Percentiles rank a stretch among this genome's conserved stretches.
Conservation (phyloP, 2,888 invertebrate species). For the Epinotia demarniana region DNA sequence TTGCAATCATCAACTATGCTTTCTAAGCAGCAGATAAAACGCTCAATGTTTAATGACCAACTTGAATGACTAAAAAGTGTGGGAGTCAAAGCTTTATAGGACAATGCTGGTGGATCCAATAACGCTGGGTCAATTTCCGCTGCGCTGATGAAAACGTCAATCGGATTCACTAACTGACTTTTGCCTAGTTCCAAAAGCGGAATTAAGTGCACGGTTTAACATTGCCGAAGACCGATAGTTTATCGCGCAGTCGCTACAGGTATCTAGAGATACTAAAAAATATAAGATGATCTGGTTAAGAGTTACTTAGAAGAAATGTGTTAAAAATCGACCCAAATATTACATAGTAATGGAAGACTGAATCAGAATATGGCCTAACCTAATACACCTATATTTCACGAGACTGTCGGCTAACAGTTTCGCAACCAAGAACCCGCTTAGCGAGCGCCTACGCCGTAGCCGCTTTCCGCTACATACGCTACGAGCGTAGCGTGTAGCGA, state of each 20-base stretch:
- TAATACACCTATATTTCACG: too few relatives aligned
- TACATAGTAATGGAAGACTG: too few relatives aligned
- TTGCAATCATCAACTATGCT: not conserved
- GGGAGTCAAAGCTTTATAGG: not conserved
- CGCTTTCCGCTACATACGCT: too few relatives aligned
- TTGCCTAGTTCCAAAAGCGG: constrained; percentile 12
- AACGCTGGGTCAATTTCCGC: constrained; percentile 55
- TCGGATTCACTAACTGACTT: constrained; percentile 42
- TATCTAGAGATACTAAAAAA: not conserved
- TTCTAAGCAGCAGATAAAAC: not conserved
- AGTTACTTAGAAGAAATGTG: too few relatives aligned
- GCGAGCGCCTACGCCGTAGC: too few relatives aligned
- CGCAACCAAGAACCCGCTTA: too few relatives aligned
- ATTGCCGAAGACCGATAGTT: too few relatives aligned
- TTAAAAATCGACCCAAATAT: too few relatives aligned
- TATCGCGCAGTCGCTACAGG: not conserved
- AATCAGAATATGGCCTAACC: too few relatives aligned
- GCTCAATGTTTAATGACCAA: not conserved
- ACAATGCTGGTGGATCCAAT: constrained; percentile 50
- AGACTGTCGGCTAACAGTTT: too few relatives aligned
- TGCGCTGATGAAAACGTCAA: constrained; percentile 54
- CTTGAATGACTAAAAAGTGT: not conserved
- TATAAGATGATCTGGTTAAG: too few relatives aligned
- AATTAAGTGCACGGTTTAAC: not conserved
- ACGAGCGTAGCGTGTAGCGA: too few relatives aligned